Conservation (phyloP, 2,113 vertebrate genomes). For the Phalacrocorax aristotelis region DNA sequence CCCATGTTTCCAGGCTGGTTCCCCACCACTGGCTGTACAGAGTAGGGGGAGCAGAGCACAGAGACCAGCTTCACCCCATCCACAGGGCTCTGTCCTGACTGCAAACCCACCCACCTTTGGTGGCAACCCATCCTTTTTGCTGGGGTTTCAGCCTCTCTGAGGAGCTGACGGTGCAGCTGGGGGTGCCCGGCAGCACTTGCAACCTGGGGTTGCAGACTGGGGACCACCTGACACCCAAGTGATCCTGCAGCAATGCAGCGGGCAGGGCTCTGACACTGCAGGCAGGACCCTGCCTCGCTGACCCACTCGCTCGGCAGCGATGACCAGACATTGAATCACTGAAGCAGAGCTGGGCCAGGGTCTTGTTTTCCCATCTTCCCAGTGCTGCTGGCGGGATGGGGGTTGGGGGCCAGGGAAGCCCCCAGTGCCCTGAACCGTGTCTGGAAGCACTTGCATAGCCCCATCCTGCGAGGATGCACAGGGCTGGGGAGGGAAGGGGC, state of each 20-base stretch:
- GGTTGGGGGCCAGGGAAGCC: not conserved
- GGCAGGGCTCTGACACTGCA: not conserved
- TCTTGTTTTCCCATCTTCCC: not conserved
- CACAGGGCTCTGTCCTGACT: rapidly evolving
- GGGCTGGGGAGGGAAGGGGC: not conserved
- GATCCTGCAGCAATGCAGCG: not conserved
- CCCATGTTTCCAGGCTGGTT: not conserved
- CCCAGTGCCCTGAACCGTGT: not conserved
- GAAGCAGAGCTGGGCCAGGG: rapidly evolving
- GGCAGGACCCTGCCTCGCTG: not conserved
- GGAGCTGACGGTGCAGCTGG: not conserved
- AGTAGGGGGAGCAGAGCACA: not conserved
- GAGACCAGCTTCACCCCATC: not conserved
- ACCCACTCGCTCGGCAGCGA: rapidly evolving
- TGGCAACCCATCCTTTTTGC: not conserved
- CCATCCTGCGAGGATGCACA: not conserved
- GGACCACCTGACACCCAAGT: not conserved
- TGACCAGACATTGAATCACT: rapidly evolving
- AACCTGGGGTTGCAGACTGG: too few species aligned
- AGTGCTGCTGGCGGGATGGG: rapidly evolving
- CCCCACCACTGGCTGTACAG: not conserved
- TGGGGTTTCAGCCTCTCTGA: not conserved
- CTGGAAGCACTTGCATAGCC: not conserved
- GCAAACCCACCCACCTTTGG: too few species aligned
- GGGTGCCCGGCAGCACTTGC: not conserved